A percentile compares a stretch with the other conserved stretches of the same genome.
Conservation (phyloP, 2,113 vertebrate genomes). For the Prochilodus magdalenae region DNA sequence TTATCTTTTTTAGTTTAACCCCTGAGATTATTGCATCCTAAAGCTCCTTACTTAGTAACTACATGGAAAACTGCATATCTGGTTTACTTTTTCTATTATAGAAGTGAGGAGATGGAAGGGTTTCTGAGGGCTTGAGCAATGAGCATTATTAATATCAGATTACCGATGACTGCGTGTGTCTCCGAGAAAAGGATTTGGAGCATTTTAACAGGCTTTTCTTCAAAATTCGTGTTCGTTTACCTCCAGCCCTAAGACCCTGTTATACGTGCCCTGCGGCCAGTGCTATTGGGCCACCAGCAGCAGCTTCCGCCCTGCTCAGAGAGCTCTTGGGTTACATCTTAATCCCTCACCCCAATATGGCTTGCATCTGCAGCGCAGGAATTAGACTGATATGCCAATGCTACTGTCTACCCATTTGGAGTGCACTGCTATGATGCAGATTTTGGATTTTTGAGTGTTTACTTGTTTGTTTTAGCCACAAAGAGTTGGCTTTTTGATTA, state of each 20-base stretch:
- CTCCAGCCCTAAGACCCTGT: slow-evolving; percentile 48
- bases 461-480: too few species aligned
- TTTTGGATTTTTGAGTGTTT: background rate
- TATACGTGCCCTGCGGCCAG: slow-evolving; percentile 65
- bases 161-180: slow-evolving; percentile 19
- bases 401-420: slow-evolving; percentile 17
- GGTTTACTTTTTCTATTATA: background rate
- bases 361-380: slow-evolving; percentile 67
- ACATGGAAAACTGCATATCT: background rate
- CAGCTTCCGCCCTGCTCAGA: slow-evolving; percentile 38
- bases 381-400: slow-evolving; percentile 68
- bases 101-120: background rate
- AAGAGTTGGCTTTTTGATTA: too few species aligned
- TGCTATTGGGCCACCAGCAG: slow-evolving; percentile 58
- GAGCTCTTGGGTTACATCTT: slow-evolving; percentile 73
- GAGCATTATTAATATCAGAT: slow-evolving; percentile 44
- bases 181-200: slow-evolving; percentile 52
- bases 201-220: slow-evolving; percentile 50
- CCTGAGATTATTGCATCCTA: too few species aligned
- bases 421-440: background rate
- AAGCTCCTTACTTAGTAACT: background rate
- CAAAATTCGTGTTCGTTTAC: slow-evolving; percentile 39
- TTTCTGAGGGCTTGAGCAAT: background rate
- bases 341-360: slow-evolving; percentile 73
- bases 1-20: background rate